These are phyloP conservation scores for Agonum fuliginosum DNA, from an alignment of 2,888 invertebrate species.

Conservation along the genomic window DNA sequence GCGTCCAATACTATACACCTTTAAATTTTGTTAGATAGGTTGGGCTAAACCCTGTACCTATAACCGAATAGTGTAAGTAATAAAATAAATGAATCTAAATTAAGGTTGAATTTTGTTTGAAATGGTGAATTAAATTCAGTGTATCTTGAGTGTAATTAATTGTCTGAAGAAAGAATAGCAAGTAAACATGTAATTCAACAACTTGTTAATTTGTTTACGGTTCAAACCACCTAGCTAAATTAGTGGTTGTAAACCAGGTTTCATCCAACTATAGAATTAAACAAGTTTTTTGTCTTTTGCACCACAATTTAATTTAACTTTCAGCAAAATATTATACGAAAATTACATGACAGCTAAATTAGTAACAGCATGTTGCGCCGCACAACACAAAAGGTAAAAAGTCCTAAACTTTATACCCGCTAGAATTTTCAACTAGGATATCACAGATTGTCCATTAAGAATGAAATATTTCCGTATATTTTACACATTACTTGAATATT, in stretches of 20 bases:
- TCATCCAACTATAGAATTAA: slow-evolving; percentile 21
- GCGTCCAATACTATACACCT: too few relatives aligned
- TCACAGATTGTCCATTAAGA: slow-evolving; percentile 27
- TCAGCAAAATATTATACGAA: slow-evolving; percentile 17
- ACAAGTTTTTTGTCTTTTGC: slow-evolving; percentile 4
- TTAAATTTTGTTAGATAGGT: too few relatives aligned
- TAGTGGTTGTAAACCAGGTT: slow-evolving; percentile 6
- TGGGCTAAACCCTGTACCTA: too few relatives aligned
- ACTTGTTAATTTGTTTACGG: slow-evolving; percentile 34
- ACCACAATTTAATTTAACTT: slow-evolving; percentile 13
- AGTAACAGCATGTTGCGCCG: not conserved
- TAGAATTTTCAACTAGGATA: slow-evolving; percentile 7
- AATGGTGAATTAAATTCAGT: not conserved
- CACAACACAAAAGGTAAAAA: not conserved
- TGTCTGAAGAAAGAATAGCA: slow-evolving; percentile 8
- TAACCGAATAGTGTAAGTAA: too few relatives aligned
- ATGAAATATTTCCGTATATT: slow-evolving; percentile 26
- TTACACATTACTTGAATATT: slow-evolving; percentile 48
- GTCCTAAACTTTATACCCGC: slow-evolving; percentile 3
- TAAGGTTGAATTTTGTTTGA: too few relatives aligned
- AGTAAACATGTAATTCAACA: slow-evolving; percentile 23
- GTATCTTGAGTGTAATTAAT: slow-evolving; percentile 7
- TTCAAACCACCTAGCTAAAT: slow-evolving; percentile 11
- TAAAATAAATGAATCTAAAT: too few relatives aligned
- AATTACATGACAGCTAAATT: slow-evolving; percentile 40